Conservation (phyloP, 2,797 vertebrate genomes). For the Catamblyrhynchus diadema region DNA sequence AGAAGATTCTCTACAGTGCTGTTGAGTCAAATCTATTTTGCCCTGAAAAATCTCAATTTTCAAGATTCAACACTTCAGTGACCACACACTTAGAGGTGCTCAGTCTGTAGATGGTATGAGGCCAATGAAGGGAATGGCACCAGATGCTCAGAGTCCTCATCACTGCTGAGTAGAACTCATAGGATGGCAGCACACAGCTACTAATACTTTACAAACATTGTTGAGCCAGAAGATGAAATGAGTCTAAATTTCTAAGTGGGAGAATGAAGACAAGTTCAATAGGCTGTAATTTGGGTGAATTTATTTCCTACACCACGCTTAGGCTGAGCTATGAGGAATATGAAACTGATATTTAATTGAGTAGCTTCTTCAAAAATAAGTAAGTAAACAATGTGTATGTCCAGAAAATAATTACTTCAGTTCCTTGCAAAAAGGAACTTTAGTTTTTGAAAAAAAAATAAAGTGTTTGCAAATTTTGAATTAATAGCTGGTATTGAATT, state of each 20-base stretch:
- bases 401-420: background rate
- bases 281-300: background rate
- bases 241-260: background rate
- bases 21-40: background rate
- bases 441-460: fast-evolving
- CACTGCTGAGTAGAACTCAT: background rate
- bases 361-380: background rate
- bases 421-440: background rate
- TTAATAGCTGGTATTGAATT: background rate
- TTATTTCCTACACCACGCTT: background rate
- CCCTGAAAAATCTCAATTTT: background rate
- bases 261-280: background rate
- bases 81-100: background rate
- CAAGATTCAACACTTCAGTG: background rate
- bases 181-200: background rate
- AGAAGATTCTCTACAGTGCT: background rate
- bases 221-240: background rate
- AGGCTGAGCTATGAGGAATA: background rate
- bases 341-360: background rate
- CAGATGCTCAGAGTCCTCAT: background rate
- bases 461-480: background rate
- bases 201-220: background rate
- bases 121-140: background rate
- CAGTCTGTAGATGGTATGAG: background rate
- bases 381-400: background rate